Conservation (phyloP, 2,888 invertebrate genomes). For the Microdon myrmicae region DNA sequence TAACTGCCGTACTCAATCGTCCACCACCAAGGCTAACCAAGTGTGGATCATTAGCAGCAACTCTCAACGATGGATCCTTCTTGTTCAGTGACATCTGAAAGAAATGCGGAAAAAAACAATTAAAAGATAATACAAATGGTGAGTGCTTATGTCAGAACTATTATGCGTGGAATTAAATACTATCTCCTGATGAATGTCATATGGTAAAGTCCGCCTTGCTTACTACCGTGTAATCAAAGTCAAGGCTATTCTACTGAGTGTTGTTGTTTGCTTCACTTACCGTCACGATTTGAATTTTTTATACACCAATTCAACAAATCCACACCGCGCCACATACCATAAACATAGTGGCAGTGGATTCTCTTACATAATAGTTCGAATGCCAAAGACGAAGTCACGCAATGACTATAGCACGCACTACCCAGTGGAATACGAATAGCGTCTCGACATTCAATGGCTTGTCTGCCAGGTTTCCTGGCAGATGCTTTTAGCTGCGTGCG, state of each 20-base stretch:
- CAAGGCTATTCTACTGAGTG: conserved; percentile 35
- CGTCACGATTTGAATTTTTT: conserved; percentile 22
- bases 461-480: too few species aligned
- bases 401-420: conserved; percentile 24
- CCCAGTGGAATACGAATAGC: conserved; percentile 2
- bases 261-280: conserved; percentile 29
- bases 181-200: conserved; percentile 6
- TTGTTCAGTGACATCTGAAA: conserved; percentile 66
- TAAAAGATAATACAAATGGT: too few species aligned
- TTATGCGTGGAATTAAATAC: conserved; percentile 3
- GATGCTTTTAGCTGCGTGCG: too few species aligned
- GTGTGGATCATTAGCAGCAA: conserved; percentile 86
- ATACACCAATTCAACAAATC: conserved; percentile 16
- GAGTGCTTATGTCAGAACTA: background rate
- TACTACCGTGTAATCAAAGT: conserved; percentile 21
- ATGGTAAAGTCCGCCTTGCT: conserved; percentile 9
- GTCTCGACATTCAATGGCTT: too few species aligned
- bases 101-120: background rate
- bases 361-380: conserved; percentile 22
- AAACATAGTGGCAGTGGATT: background rate
- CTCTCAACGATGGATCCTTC: conserved; percentile 69
- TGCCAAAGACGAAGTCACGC: conserved; percentile 14
- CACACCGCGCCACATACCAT: conserved; percentile 4
- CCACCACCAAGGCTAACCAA: conserved; percentile 92
- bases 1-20: conserved; percentile 90